These are phyloP conservation scores for Eulemur macaco DNA, from an alignment of 2,113 vertebrate species.

Conservation along the genomic window DNA sequence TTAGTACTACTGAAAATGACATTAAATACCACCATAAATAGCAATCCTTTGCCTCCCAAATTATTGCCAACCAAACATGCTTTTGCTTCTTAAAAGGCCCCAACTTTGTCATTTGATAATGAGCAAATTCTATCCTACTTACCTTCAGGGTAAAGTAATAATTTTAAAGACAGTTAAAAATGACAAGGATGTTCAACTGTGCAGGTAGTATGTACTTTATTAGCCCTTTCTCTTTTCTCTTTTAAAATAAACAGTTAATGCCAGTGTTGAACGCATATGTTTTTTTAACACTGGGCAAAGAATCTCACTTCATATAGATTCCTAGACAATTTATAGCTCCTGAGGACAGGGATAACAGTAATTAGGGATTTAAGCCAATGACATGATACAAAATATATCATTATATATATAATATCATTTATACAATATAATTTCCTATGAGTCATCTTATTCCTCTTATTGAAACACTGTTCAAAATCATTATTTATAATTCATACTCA, in stretches of 20 bases:
- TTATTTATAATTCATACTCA: neutral
- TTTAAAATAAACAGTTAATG: neutral
- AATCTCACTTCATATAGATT: conserved; percentile 14
- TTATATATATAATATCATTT: neutral
- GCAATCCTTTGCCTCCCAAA: conserved; percentile 37
- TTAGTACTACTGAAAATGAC: conserved; percentile 46
- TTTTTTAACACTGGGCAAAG: conserved; percentile 25
- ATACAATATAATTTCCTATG: conserved; percentile 8
- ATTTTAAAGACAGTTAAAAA: conserved; percentile 57
- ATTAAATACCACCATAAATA: conserved; percentile 46
- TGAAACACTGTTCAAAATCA: conserved; percentile 38
- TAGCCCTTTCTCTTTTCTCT: neutral
- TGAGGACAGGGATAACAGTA: neutral
- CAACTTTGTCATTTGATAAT: conserved; percentile 44
- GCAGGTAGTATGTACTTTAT: neutral
- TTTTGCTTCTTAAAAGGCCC: conserved; percentile 42
- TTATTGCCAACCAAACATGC: conserved; percentile 18
- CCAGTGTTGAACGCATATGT: neutral
- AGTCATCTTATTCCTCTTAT: conserved; percentile 31
- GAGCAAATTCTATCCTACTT: conserved; percentile 37
- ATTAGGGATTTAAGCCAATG: conserved; percentile 20
- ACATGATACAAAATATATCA: conserved; percentile 39
- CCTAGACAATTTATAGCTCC: conserved; percentile 8
- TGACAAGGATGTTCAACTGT: conserved; percentile 35
- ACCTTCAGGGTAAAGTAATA: conserved; percentile 22